Base-by-base conservation (phyloP, 2,797 vertebrate species). In the Neosilurus hyrtlii region DNA sequence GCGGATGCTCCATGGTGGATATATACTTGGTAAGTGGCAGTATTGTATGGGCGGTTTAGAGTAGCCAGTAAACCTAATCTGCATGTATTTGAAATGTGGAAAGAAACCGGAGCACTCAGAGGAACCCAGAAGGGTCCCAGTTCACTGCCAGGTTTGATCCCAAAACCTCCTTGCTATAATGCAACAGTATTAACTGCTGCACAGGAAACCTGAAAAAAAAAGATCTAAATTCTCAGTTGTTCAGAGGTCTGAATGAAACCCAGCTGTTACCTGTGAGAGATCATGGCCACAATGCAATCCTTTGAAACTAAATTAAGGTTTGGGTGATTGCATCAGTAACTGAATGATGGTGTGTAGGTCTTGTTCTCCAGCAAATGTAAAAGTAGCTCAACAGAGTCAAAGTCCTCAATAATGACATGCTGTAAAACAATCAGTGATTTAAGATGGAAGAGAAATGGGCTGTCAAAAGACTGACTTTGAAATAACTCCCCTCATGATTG, bases 271-370 rank as follows among this genome's bases (percentile, higher is more conserved):
- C 56, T 81, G 15, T 26, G 70, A 79, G 35, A 67, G 20, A 65
- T 73, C 9, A 18, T 26, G 16, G 61, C 80, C 67, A 65, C 16
- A 18, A 18, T 78, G 67, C 22, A 78, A 79, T 24, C 22, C 56
- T 66, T 43, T 52, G 78, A 68, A 80, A 70, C 35, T 68, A 76
- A 82, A 78, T 85, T 63, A 84, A 43, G 59, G 59, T 74, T 77
- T 82, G 30, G 72, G 78, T 67, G 80, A 85, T 67, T 85, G 74
- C 61, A 82, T 61, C 61, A 79, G 59, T 9, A 61, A 24, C 63
- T 57, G 75, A 52, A 79, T 57, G 80, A 72, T 43, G 15, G 61
- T n/a, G 56, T 67, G 61, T 52, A 65, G 5, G 43, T 43, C 61
- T 18, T 49, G 43, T 24, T 71, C 67, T 18, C 37, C 57, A 52